phyloP scores from a whole-genome alignment of 2,797 vertebrate genomes.

The Merluccius polli region DNA sequence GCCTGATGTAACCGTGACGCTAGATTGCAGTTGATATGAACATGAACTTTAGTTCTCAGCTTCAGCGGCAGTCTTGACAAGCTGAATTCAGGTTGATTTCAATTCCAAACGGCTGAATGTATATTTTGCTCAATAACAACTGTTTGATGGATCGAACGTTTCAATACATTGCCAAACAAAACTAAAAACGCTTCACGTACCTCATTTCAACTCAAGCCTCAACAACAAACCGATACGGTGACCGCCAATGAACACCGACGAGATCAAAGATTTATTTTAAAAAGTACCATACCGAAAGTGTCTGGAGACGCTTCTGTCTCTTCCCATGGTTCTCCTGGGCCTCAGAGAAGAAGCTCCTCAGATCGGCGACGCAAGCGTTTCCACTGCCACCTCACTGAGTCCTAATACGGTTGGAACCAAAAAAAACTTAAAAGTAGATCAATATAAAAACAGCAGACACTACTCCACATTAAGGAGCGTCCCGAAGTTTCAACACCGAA shows the following conservation, averaged over 20 bases:
- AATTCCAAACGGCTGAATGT: neutral
- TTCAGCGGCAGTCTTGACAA: neutral
- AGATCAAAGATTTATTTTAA: constrained; percentile 35
- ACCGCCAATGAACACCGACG: constrained; percentile 3
- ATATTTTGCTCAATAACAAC: neutral
- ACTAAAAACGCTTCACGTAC: constrained; percentile 8
- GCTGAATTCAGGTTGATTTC: neutral
- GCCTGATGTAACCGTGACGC: neutral
- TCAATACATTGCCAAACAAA: constrained; percentile 8
- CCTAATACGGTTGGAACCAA: constrained; percentile 52
- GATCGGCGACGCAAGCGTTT: constrained; percentile 37
- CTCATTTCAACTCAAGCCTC: constrained; percentile 21
- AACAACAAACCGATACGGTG: constrained; percentile 37
- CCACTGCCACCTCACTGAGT: constrained; percentile 38
- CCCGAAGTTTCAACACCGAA: neutral
- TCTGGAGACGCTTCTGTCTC: constrained; percentile 87
- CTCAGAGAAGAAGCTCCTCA: constrained; percentile 42
- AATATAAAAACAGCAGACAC: constrained; percentile 17
- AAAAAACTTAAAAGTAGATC: constrained; percentile 31
- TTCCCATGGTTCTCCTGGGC: constrained; percentile 77
- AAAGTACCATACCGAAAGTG: constrained; percentile 86
- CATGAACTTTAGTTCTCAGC: neutral
- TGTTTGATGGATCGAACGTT: neutral
- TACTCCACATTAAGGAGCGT: neutral
- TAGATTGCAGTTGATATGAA: neutral